Base-by-base conservation (phyloP, 2,888 invertebrate genomes). In the Drosophila eohydei region DNA sequence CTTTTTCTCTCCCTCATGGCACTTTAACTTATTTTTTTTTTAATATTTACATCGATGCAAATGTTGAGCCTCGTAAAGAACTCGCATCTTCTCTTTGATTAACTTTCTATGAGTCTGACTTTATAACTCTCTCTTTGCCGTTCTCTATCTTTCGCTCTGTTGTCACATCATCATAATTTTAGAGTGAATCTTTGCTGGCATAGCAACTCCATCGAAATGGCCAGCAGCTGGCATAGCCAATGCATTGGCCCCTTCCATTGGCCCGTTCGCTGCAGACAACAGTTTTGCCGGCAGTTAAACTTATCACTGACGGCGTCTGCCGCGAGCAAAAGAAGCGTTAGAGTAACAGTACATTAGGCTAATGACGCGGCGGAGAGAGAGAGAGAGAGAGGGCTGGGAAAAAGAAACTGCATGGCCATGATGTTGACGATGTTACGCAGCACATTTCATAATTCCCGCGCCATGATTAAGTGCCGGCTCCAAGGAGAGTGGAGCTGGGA, bases 371-470 rank as follows among this genome's bases (percentile, higher is more conserved):
- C 44, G 63, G 14, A 8, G 43, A 32, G 51, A 30, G 51, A 36
- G 50, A 5, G 21, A 32, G 43, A 6, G 41, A n/a, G 16, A 32
- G 44, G 43, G 36, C 38, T 26, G 48, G 44, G 46, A 40, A 65
- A 71, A 79, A 71, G 72, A 54, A 64, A 57, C 52, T 59, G 67
- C 69, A 59, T 55, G 57, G 59, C 75, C 71, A 48, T 46, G 58
- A 72, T 68, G 73, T 51, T 67, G 78, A 65, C 52, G 61, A 58
- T 68, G 80, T 83, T 84, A 83, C 87, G 78, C 80, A 87, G 87
- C 83, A 84, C 87, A 84, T 84, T 84, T 84, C 83, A 84, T 84
- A 84, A 83, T 87, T 84, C 83, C 83, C 83, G 83, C 84, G 83
- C 84, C 69, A 86, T 76, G 76, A 75, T 71, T 75, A 75, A 76